Evolutionary conservation across 2,888 invertebrate species (phyloP), one percentile per base, ranked within the genome.

Genomic region (Podabrus alpinus): DNA sequence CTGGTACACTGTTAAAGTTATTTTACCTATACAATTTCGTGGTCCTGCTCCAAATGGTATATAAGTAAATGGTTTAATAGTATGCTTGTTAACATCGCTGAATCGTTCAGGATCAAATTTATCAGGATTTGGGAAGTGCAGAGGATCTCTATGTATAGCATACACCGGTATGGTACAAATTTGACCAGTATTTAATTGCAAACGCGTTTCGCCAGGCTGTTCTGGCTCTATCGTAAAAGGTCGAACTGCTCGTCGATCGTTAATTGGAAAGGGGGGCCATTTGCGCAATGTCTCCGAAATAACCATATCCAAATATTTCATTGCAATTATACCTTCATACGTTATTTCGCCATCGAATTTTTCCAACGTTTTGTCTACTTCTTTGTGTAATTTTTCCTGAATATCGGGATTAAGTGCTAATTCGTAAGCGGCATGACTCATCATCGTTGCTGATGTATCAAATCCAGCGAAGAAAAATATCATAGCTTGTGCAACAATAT

Each of bases 261-360:
- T 13, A 2, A 62, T 17, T 13, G 17, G 1, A 62, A 62, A 62
- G 1, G 62, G 62, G 7, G 62, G 62, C 62, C 62, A 62, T 15
- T 62, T 62, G 4, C 62, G 16, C 3, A 62, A 19, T 13, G 62
- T 62, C 5, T 62, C 62, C 19, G 15, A 89, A 0, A 90, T 82
- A 0, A 91, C 89, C 90, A 90, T 90, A 68, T 91, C 91, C 86
- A 91, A 82, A 71, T 91, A 91, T 9, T 86, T 85, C 89, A 91
- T 88, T 16, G 85, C 86, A 72, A 88, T 87, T 0, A 91, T 84
- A 0, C 86, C 85, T 15, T 88, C 89, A 76, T 89, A 91, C 68
- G 85, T 87, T 0, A 90, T 84, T n/a, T 85, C 86, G 1, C 86
- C 87, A 0, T 75, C 61, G n/a, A 64, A 72, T 25, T 66, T 24